These are phyloP conservation scores for Meghimatium bilineatum DNA, from an alignment of 2,888 invertebrate genomes.

Conservation along the genomic window DNA sequence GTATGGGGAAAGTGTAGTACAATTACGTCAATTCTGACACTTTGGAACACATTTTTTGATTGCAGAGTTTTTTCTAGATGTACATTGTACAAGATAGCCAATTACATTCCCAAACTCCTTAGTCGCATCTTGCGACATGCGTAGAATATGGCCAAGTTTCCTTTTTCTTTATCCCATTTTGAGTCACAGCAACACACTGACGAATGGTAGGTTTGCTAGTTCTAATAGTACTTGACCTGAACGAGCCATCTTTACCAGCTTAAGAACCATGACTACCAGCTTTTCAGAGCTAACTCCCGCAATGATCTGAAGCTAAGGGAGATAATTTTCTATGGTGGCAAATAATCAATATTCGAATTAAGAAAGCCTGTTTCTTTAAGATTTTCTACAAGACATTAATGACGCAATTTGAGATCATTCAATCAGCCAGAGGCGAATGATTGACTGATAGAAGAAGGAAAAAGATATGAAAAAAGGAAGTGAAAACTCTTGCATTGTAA, in stretches of 20 bases:
- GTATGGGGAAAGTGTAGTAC: too few relatives aligned
- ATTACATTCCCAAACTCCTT: too few relatives aligned
- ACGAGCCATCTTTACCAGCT: neutral
- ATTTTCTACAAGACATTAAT: conserved; percentile 35
- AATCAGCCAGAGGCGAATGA: conserved; percentile 37
- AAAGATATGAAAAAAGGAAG: neutral
- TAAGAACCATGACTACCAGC: neutral
- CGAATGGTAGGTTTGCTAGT: too few relatives aligned
- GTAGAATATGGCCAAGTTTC: too few relatives aligned
- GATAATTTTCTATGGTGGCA: conserved; percentile 25
- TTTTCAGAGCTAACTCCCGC: neutral
- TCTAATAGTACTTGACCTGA: too few relatives aligned
- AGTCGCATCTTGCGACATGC: too few relatives aligned
- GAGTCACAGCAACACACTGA: too few relatives aligned
- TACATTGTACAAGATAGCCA: too few relatives aligned
- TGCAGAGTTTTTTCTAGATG: too few relatives aligned
- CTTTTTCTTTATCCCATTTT: too few relatives aligned
- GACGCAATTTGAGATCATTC: conserved; percentile 40
- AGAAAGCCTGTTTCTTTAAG: conserved; percentile 28
- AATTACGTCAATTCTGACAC: too few relatives aligned
- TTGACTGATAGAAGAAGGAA: conserved; percentile 15
- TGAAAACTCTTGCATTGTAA: conserved; percentile 10
- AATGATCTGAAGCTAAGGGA: neutral
- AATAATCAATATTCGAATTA: conserved; percentile 35
- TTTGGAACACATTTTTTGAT: too few relatives aligned